Base-by-base conservation (phyloP, 2,888 invertebrate species). In the Cheilosia soror region DNA sequence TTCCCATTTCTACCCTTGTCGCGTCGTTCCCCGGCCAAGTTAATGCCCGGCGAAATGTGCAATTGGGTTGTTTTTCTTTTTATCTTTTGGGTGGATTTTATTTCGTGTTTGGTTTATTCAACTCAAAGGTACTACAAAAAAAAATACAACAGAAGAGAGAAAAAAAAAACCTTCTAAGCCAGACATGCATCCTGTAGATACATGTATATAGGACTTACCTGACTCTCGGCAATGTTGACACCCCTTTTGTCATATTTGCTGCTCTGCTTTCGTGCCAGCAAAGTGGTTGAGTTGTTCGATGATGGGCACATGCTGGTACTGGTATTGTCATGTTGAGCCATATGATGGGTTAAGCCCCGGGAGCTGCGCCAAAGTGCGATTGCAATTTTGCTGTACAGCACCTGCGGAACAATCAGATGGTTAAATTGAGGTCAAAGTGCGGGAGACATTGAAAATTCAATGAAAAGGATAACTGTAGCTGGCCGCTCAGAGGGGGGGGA, bases 361-460 rank as follows among this genome's bases (percentile, higher is more conserved):
- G 95, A 95, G 88, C 96, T 96, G 92, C 94, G 95, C 97, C 97
- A 98, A 47, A 98, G 92, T 0, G 96, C 96, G 29, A 97, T 94
- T 3, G 97, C 97, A 73, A 98, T 97, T 89, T 96, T 94, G 42
- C 96, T 96, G 91, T 98, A 98, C 42, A 97, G 93, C 49, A 96
- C 93, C 95, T 95, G 91, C 42, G 25, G 5, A 20, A 9, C n/a
- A 42, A 40, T 37, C 0, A 31, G 11, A 29, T 13, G 33, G 51
- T 40, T 44, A 71, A 15, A 49, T 33, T 37, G 20, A 60, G 15
- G 44, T 58, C 15, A 58, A 44, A 40, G 7, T 47, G 72, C 7
- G n/a, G 11, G 11, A 37, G 37, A 65, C 66, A 76, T 75, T 68
- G 69, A 44, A 69, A 69, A 63, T 27, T 69, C 65, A 71, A 53